These are phyloP conservation scores for Anomalospiza imberbis DNA, from an alignment of 2,797 vertebrate species.

Conservation along the genomic window DNA sequence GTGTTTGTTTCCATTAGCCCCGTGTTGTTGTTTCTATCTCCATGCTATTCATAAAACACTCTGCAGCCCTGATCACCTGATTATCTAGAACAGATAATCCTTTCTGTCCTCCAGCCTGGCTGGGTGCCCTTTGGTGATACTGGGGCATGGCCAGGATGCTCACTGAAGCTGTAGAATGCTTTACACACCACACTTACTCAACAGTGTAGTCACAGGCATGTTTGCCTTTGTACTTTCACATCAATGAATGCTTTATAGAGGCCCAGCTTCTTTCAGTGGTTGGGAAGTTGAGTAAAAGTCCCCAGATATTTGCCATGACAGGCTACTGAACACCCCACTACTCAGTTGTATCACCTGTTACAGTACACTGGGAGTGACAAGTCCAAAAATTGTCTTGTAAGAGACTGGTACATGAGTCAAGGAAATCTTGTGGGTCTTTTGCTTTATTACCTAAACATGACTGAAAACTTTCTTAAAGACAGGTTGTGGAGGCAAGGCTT, in stretches of 20 bases:
- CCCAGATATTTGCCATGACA: neutral
- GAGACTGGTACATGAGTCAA: neutral
- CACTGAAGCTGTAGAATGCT: neutral
- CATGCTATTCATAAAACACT: neutral
- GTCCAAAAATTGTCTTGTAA: neutral
- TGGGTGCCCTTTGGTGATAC: neutral
- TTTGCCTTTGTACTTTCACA: neutral
- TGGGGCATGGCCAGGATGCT: neutral
- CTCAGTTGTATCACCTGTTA: neutral
- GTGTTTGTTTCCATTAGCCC: neutral
- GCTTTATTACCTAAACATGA: neutral
- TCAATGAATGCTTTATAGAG: neutral
- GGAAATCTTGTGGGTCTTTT: neutral
- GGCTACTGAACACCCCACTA: neutral
- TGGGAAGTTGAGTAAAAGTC: neutral
- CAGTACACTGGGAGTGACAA: neutral
- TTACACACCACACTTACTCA: neutral
- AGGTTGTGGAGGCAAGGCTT: neutral
- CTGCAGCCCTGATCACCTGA: neutral
- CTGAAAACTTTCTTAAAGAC: neutral
- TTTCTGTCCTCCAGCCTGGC: neutral
- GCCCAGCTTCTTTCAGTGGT: neutral
- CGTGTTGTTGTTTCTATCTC: neutral
- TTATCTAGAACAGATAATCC: neutral
- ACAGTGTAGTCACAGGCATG: rapidly evolving